Evolutionary conservation across 2,797 vertebrate species (phyloP).

Genomic region (Sebastes matsubarae): DNA sequence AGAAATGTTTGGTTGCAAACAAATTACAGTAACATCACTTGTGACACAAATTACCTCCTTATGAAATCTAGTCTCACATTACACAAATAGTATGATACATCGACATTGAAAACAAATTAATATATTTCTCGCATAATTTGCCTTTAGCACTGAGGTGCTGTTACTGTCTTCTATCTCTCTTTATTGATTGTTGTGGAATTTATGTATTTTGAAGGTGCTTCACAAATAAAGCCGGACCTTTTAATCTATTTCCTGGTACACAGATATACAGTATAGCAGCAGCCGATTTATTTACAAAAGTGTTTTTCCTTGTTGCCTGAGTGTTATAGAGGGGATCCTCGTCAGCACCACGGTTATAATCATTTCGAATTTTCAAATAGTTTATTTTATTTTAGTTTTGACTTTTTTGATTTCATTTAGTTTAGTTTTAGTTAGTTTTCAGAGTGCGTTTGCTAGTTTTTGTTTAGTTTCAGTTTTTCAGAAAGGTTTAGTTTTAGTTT

Average conservation of each 20-base stretch:
- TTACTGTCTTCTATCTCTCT: background rate
- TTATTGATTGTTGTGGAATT: background rate
- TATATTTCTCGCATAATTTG: background rate
- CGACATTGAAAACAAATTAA: background rate
- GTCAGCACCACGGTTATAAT: too few relatives aligned
- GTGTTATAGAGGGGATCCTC: background rate
- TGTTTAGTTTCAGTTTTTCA: too few relatives aligned
- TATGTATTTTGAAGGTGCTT: background rate
- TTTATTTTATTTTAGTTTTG: too few relatives aligned
- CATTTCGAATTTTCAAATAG: too few relatives aligned
- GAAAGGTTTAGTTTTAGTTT: too few relatives aligned
- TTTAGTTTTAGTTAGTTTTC: too few relatives aligned
- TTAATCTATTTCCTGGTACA: background rate
- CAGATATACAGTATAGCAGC: background rate
- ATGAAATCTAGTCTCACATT: background rate
- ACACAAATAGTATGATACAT: background rate
- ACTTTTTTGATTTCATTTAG: too few relatives aligned
- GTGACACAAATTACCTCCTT: background rate
- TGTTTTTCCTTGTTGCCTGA: background rate
- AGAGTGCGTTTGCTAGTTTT: too few relatives aligned
- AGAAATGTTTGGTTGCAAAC: background rate
- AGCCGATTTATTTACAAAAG: background rate
- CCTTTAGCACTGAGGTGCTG: background rate
- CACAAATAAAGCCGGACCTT: background rate
- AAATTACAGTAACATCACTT: background rate